A percentile compares a stretch with the other conserved stretches of the same genome.
Conservation (phyloP, 2,797 vertebrate genomes). For the Meda fulgida region DNA sequence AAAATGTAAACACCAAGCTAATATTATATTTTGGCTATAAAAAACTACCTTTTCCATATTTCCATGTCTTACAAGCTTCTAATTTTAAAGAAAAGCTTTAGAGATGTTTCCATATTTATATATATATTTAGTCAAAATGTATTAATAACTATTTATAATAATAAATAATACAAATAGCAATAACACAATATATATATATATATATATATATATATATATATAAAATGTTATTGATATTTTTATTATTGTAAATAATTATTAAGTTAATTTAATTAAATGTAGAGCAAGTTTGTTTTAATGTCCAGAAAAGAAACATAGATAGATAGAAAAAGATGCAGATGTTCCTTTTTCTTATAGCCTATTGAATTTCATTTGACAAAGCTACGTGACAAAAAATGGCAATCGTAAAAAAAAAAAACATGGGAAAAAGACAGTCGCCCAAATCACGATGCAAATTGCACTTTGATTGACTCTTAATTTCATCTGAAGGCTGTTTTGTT, state of each 20-base stretch:
- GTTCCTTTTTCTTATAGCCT: background rate
- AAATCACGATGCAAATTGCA: slow-evolving; percentile 82
- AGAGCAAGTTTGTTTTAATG: background rate
- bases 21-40: background rate
- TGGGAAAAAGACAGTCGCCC: slow-evolving; percentile 58
- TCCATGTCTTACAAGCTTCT: background rate
- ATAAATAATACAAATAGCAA: no score
- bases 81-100: background rate
- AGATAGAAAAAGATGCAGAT: background rate
- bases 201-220: background rate
- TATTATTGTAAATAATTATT: background rate
- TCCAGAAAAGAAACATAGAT: background rate
- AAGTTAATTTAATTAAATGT: background rate
- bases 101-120: background rate
- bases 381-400: slow-evolving; percentile 30
- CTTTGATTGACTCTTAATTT: slow-evolving; percentile 98
- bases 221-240: background rate
- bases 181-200: background rate
- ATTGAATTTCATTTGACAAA: slow-evolving; percentile 22
- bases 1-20: background rate
- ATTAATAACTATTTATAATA: no score
- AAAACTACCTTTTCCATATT: background rate
- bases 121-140: background rate
- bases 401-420: slow-evolving; percentile 28
- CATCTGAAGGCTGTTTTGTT: slow-evolving; percentile 93